Evolutionary conservation across 2,888 invertebrate species (phyloP), one percentile per base, ranked within the genome.

Genomic region (Heliconius ethilla): DNA sequence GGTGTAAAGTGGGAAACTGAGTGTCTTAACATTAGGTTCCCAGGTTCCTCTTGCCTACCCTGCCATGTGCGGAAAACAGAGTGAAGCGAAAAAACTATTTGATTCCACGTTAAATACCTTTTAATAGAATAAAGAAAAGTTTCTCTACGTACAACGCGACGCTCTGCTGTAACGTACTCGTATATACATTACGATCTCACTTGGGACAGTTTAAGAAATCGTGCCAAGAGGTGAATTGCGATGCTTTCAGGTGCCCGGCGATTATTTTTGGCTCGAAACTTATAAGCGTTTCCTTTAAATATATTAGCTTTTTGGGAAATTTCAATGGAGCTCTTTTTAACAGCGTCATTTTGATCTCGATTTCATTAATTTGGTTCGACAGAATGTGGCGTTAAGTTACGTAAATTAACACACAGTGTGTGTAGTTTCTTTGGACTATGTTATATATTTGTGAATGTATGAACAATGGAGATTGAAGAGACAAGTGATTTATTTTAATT

Each of bases 181-280:
- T 80, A 79, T 78, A 81, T 77, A 80, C 80, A 79, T 82, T 83
- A 82, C 79, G 78, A 80, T 78, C 80, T 82, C 81, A 83, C 82
- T 78, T 70, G 81, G 82, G 81, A 82, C 82, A 82, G 83, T 81
- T 83, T 82, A 83, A 82, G 83, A 82, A 82, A 80, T 78, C 82
- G 83, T 85, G 85, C 84, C 84, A 85, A 85, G 82, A 81, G 80
- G 80, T 82, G 83, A 84, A 82, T 84, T 82, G 83, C 81, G 81
- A 83, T 82, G 82, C 83, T 84, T 84, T 83, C 85, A 85, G 85
- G 85, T 85, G 84, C 69, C 69, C 69, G 69, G 76, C 83, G 83
- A 84, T 83, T 85, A 85, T 84, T 85, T 82, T 85, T 85, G 85
- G 85, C 85, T 85, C 82, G 83, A 85, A 85, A 85, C 81, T 85